Evolutionary conservation across 2,888 invertebrate species (phyloP), one percentile per base, ranked within the genome.

Genomic region (Sarcophaga rosellei): DNA sequence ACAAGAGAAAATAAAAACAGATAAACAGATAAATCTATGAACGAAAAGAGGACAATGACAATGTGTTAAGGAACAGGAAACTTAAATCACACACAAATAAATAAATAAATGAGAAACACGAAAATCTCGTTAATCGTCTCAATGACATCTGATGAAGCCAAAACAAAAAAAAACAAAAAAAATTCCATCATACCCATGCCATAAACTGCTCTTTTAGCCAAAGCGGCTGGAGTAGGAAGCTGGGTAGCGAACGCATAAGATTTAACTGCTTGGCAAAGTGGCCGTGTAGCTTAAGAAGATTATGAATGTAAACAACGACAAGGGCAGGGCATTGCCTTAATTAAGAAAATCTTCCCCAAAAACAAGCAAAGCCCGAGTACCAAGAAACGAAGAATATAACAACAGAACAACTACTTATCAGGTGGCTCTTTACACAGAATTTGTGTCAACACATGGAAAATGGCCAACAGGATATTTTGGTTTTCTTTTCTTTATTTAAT

Each of bases 71-170:
- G 61, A 68, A 68, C 47, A 70, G 70, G 78, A 83, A 78, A 75
- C 61, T 70, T 63, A 81, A 81, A 81, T 77, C 79, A 72, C 72
- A 72, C 66, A 82, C 70, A 82, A 75, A 86, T 75, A 86, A 86
- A 81, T 65, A 82, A 70, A 86, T 75, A 86, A 86, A 81, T 65
- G 81, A 75, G 66, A 82, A 76, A 83, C 81, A 84, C 66, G 83
- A 86, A 84, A 86, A 84, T 84, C 86, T 86, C 86, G 83, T 86
- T 86, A 86, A 86, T 86, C 86, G 84, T 86, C 80, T 86, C 83
- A 86, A 81, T 86, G 86, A 84, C 86, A 84, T 84, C 83, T 78
- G 81, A 81, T 84, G 86, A 81, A 81, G 70, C 10, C 4, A 25
- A 35, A 35, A 35, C 2, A 8, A 35, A 35, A 35, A 35, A 35